Evolutionary conservation across 2,113 vertebrate genomes (phyloP).

Genomic region (Sigmodon hispidus): DNA sequence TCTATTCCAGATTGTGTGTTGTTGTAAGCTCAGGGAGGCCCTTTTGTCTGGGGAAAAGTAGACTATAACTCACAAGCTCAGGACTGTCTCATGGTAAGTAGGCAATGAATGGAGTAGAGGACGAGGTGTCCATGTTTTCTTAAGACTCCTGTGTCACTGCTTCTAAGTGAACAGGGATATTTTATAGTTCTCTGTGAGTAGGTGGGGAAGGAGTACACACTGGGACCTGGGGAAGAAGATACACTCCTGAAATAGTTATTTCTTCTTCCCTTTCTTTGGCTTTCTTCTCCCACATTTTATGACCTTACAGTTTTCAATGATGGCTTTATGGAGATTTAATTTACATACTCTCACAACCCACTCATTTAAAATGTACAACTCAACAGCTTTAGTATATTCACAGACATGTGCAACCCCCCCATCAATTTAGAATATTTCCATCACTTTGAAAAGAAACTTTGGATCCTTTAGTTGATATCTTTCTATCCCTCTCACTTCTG

Average conservation of each 20-base stretch:
- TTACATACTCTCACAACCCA: constrained; percentile 30
- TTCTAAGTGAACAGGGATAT: not conserved
- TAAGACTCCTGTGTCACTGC: not conserved
- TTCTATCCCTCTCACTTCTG: not conserved
- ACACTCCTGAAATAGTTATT: not conserved
- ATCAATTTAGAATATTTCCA: constrained; percentile 53
- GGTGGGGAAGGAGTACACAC: not conserved
- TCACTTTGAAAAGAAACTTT: not conserved
- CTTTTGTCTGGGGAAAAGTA: constrained; percentile 59
- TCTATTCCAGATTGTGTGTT: constrained; percentile 9
- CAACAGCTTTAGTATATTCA: constrained; percentile 25
- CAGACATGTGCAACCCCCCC: not conserved
- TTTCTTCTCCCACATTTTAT: constrained; percentile 44
- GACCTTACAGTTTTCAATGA: constrained; percentile 51
- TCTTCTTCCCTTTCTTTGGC: constrained; percentile 48
- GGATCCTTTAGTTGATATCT: not conserved
- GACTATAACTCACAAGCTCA: constrained; percentile 27
- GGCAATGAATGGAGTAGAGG: not conserved
- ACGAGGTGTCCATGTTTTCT: not conserved
- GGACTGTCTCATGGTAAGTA: constrained; percentile 5
- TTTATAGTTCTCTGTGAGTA: not conserved
- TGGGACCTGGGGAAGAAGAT: not conserved
- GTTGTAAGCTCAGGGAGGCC: constrained; percentile 19
- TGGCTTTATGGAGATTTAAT: constrained; percentile 55
- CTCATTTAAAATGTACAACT: constrained; percentile 38